These are phyloP conservation scores for Archips crataeganus DNA, from an alignment of 2,888 invertebrate genomes.

Conservation along the genomic window DNA sequence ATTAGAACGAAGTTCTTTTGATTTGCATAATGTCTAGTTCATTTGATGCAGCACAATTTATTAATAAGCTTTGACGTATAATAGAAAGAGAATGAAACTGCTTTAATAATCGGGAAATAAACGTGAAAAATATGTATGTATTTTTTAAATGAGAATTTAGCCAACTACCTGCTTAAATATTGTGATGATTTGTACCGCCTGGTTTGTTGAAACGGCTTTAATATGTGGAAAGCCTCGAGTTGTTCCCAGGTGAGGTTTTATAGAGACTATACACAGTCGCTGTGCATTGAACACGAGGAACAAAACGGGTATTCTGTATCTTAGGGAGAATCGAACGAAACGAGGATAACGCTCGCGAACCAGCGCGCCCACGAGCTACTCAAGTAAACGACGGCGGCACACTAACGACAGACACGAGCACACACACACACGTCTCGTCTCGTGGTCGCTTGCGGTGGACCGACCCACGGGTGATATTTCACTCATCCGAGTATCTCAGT, in stretches of 20 bases:
- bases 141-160: neutral
- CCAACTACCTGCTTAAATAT: neutral
- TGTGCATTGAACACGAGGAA: slow-evolving; percentile 63
- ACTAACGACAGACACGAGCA: slow-evolving; percentile 58
- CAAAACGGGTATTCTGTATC: slow-evolving; percentile 73
- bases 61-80: too few relatives aligned
- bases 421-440: slow-evolving; percentile 61
- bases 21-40: too few relatives aligned
- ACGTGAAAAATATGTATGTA: neutral
- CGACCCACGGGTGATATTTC: neutral
- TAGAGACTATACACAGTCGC: slow-evolving; percentile 56
- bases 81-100: too few relatives aligned
- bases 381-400: slow-evolving; percentile 89
- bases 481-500: neutral
- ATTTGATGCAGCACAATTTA: too few relatives aligned
- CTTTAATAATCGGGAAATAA: too few relatives aligned
- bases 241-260: slow-evolving; percentile 15
- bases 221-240: slow-evolving; percentile 1
- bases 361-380: slow-evolving; percentile 98
- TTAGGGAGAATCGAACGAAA: slow-evolving; percentile 95
- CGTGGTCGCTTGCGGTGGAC: slow-evolving; percentile 61
- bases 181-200: neutral
- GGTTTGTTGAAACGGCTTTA: neutral
- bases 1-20: too few relatives aligned
- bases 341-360: slow-evolving; percentile 98